Conservation (phyloP, 2,797 vertebrate species). For the Hephaestus fuliginosus region DNA sequence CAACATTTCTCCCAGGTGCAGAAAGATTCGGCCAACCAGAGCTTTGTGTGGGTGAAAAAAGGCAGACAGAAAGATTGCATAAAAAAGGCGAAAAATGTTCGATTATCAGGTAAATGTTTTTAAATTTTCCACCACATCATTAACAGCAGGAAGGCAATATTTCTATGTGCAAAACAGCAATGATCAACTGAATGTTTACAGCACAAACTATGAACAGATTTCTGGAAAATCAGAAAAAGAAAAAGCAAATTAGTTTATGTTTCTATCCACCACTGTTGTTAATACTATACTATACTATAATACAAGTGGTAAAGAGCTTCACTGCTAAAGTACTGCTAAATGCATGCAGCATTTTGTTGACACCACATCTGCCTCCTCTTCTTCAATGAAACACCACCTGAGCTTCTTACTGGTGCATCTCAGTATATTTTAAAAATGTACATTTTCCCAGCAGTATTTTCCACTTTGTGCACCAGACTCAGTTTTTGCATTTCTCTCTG, state of each 20-base stretch:
- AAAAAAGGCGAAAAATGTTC: too few relatives aligned
- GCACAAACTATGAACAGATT: background rate
- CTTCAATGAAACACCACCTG: too few relatives aligned
- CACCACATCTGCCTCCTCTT: too few relatives aligned
- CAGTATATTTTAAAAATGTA: background rate
- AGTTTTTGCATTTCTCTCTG: constrained; percentile 9
- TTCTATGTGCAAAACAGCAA: background rate
- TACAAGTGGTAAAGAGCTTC: too few relatives aligned
- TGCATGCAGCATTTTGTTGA: too few relatives aligned
- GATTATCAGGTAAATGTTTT: background rate
- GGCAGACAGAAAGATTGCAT: too few relatives aligned
- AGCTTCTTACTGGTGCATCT: background rate
- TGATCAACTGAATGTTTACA: background rate
- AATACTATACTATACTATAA: too few relatives aligned
- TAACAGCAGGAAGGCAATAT: background rate
- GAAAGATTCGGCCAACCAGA: background rate
- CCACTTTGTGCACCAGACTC: constrained; percentile 25
- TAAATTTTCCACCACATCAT: too few relatives aligned
- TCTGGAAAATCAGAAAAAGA: background rate
- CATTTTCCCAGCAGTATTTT: constrained; percentile 26
- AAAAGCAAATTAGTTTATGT: background rate
- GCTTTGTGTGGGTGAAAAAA: background rate
- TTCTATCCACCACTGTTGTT: background rate
- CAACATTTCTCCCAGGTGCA: background rate
- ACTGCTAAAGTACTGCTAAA: too few relatives aligned